Evolutionary conservation across 2,113 vertebrate genomes (phyloP).

Genomic region (Alethe diademata): DNA sequence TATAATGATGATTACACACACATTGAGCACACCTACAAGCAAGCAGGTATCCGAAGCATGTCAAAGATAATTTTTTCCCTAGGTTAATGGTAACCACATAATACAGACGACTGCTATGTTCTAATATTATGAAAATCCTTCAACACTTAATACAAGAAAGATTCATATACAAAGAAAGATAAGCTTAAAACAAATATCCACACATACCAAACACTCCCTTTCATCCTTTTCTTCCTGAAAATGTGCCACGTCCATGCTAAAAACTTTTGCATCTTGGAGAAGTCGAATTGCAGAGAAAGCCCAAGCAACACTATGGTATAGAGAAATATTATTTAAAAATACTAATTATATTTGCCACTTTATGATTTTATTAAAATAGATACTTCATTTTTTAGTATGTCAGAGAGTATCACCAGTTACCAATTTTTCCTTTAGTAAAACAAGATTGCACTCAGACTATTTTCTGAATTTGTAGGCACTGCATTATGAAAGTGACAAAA

Average conservation of each 20-base stretch:
- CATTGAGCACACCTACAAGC: not conserved
- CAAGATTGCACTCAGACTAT: not conserved
- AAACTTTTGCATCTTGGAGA: slow-evolving; percentile 80
- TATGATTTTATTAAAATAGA: not conserved
- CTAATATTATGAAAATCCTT: not conserved
- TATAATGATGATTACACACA: not conserved
- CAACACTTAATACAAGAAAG: not conserved
- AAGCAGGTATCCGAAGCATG: not conserved
- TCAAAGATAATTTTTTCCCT: not conserved
- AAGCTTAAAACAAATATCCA: not conserved
- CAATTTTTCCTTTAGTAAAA: not conserved
- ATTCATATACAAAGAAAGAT: not conserved
- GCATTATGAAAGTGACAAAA: not conserved
- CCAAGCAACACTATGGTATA: slow-evolving; percentile 76
- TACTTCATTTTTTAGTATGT: not conserved
- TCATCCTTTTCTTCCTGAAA: not conserved
- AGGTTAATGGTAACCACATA: not conserved
- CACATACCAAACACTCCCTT: slow-evolving; percentile 39
- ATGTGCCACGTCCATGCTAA: not conserved
- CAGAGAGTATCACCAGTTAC: not conserved
- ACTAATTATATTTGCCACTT: not conserved
- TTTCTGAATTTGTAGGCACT: not conserved
- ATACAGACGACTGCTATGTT: not conserved
- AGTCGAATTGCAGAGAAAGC: slow-evolving; percentile 81
- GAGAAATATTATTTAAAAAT: not conserved